Evolutionary conservation across 2,797 vertebrate species (phyloP), one percentile per base, ranked within the genome.

Genomic region (Buphagus erythrorhynchus): DNA sequence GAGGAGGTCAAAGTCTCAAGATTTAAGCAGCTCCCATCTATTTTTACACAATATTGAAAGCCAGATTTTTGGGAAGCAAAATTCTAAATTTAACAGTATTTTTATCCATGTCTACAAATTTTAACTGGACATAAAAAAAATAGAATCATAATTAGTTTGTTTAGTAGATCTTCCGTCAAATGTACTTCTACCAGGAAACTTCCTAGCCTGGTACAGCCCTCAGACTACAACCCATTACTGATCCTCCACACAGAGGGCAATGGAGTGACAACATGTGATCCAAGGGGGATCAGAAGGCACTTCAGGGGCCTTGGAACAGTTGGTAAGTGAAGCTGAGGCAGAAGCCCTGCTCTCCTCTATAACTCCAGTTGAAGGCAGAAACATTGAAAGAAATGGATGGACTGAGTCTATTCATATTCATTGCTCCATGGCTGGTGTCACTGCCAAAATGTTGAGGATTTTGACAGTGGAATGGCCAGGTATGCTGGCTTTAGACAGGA

Each of bases 211-310:
- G 35, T 38, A 74, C 8, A 61, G 62, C 19, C 13, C 28, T 36
- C 69, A n/a, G 12, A 43, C 19, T 28, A n/a, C 2, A 52, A 36
- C 2, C 9, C 9, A 21, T 5, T 36, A 36, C 18, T 42, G 26
- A 82, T 25, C 13, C 48, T 43, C n/a, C 28, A 69, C 3, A 2
- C 0, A 43, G 22, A 5, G 4, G 7, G 5, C 22, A 38, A 49
- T 55, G 28, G 69, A 62, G 11, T 10, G 16, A 29, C 9, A 88
- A 55, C 2, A 55, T 0, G 0, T 13, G 17, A 36, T 36, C 22
- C n/a, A 33, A 68, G 16, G 11, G 10, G 4, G 16, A 49, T 38
- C 19, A 17, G 9, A 55, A 75, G 43, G 16, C 13, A n/a, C 16
- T 38, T 38, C 16, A 55, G 11, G 11, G 26, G 13, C 22, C 28